Evolutionary conservation across 2,797 vertebrate species (phyloP).

Genomic region (Calcarius lapponicus): DNA sequence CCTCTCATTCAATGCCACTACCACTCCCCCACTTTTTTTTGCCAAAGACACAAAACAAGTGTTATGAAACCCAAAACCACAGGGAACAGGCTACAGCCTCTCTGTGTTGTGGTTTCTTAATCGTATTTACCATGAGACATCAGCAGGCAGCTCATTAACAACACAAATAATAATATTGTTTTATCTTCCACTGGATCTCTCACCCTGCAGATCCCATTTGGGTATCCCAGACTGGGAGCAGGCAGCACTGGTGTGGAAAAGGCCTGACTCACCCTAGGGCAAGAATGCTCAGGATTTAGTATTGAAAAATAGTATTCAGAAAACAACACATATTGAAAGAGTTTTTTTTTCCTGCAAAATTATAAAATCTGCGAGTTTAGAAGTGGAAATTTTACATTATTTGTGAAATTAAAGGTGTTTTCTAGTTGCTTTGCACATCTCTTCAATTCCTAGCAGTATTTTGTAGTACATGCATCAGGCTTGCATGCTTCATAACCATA

Average conservation of each 20-base stretch:
- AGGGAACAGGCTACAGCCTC: not conserved
- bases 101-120: not conserved
- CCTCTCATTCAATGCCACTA: not conserved
- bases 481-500: not conserved
- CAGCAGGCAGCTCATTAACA: not conserved
- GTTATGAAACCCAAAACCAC: slow-evolving; percentile 1
- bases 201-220: not conserved
- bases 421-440: not conserved
- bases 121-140: not conserved
- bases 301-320: not conserved
- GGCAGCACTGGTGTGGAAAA: not conserved
- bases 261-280: not conserved
- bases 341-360: not conserved
- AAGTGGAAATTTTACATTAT: not conserved
- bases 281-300: not conserved
- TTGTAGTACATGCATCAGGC: not conserved
- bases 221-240: not conserved
- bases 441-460: not conserved
- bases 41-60: not conserved
- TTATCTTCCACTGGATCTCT: not conserved
- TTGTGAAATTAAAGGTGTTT: slow-evolving; percentile 11
- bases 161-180: not conserved
- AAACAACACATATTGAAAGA: not conserved
- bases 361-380: not conserved
- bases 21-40: slow-evolving; percentile 30